Evolutionary conservation across 2,888 invertebrate species (phyloP).

Genomic region (Norana najaformis): DNA sequence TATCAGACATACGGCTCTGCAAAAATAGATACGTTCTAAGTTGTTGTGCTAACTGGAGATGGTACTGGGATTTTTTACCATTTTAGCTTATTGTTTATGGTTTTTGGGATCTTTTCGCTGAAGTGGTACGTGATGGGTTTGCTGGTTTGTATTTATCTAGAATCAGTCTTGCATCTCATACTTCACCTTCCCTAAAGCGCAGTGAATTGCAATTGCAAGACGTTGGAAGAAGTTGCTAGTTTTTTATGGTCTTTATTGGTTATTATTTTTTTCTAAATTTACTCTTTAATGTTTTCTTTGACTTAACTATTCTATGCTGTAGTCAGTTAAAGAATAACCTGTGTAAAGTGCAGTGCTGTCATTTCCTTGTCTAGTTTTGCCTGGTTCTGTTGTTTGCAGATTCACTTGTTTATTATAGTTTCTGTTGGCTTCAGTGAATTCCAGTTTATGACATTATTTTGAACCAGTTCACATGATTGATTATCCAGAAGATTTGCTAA

Average conservation of each 20-base stretch:
- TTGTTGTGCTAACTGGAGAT: background rate
- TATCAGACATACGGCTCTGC: background rate
- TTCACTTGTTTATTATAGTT: background rate
- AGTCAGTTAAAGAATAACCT: slow-evolving; percentile 27
- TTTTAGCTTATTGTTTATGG: too few relatives aligned
- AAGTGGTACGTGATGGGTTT: too few relatives aligned
- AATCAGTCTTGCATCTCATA: too few relatives aligned
- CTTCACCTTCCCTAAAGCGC: too few relatives aligned
- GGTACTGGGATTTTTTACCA: background rate
- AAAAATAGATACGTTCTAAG: background rate
- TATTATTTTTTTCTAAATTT: too few relatives aligned
- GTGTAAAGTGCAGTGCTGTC: background rate
- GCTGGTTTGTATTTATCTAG: too few relatives aligned
- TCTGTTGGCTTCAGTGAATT: background rate
- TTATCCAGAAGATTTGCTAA: background rate
- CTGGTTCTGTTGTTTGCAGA: background rate
- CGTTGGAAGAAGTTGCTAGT: too few relatives aligned
- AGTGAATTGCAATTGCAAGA: too few relatives aligned
- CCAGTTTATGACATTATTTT: background rate
- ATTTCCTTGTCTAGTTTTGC: background rate
- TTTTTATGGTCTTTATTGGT: too few relatives aligned
- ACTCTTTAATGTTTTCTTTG: too few relatives aligned
- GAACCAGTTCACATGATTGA: background rate
- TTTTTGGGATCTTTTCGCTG: too few relatives aligned
- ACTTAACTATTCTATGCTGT: background rate